These are phyloP conservation scores for Dysidea cf. avara DNA, from an alignment of 37 sponge, comb jelly and placozoan genomes.

Conservation along the genomic window DNA sequence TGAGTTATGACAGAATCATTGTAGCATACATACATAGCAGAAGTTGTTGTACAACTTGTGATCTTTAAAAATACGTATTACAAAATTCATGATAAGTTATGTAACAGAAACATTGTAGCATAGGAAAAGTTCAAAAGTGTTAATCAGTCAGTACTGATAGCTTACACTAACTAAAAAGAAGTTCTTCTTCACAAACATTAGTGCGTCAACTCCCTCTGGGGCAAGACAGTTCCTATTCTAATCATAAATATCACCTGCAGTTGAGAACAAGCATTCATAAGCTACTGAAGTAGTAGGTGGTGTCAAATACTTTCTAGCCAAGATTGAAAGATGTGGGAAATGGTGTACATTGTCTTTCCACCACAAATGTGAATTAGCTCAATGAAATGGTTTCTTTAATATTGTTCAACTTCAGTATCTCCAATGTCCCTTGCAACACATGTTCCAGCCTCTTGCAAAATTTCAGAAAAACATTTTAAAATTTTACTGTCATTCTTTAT, in stretches of 20 bases:
- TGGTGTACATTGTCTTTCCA: slow-evolving; percentile 6
- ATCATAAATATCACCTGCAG: slow-evolving; percentile 22
- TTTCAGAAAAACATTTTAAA: slow-evolving; percentile 10
- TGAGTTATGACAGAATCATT: too few relatives aligned
- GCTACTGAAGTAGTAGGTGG: slow-evolving; percentile 32
- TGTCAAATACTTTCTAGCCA: slow-evolving; percentile 9
- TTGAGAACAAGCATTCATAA: slow-evolving; percentile 16
- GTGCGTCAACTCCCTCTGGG: slow-evolving; percentile 13
- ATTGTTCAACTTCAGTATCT: slow-evolving; percentile 6
- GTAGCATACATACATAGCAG: too few relatives aligned
- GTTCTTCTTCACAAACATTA: slow-evolving; percentile 27
- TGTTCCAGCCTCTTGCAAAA: slow-evolving; percentile 12
- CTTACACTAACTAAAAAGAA: too few relatives aligned
- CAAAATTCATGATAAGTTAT: too few relatives aligned
- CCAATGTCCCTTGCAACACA: not conserved
- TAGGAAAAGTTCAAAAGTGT: too few relatives aligned
- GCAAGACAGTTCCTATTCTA: slow-evolving; percentile 14
- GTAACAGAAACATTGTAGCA: too few relatives aligned
- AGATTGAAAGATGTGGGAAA: not conserved
- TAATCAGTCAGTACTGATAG: too few relatives aligned
- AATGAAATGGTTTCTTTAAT: not conserved
- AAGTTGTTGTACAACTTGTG: too few relatives aligned
- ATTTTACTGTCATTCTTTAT: not conserved
- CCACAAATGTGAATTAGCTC: slow-evolving; percentile 5
- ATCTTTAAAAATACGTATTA: too few relatives aligned